Conservation (phyloP, 2,113 vertebrate species). For the Paramormyrops kingsleyae region DNA sequence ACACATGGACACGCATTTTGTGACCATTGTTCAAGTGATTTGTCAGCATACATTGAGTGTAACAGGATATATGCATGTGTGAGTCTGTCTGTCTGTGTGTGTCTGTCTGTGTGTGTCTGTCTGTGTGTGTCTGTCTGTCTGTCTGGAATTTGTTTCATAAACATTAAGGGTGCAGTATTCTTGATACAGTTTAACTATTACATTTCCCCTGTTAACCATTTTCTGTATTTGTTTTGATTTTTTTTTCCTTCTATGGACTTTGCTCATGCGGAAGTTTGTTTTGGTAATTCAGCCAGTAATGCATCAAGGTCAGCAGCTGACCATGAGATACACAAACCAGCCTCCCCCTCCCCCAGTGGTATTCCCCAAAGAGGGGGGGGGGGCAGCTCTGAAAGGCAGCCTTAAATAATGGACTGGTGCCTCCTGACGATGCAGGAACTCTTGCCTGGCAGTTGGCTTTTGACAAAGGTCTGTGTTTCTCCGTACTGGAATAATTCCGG, state of each 20-base stretch:
- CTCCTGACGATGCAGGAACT: background rate
- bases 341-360: background rate
- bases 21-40: background rate
- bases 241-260: background rate
- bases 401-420: background rate
- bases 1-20: background rate
- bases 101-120: too few species aligned
- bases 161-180: background rate
- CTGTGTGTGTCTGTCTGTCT: too few species aligned
- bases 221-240: background rate
- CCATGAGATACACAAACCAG: background rate
- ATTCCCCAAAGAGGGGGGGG: background rate
- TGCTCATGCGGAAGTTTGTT: background rate
- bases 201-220: background rate
- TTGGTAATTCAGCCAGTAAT: background rate
- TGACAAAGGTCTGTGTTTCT: background rate
- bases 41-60: background rate
- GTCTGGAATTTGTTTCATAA: background rate
- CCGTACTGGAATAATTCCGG: background rate
- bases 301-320: background rate
- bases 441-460: background rate
- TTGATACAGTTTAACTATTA: background rate
- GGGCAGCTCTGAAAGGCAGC: background rate
- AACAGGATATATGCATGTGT: too few species aligned
- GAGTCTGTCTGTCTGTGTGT: too few species aligned